Conservation (phyloP, 2,888 invertebrate species). For the Cordylochernes scorpioides region DNA sequence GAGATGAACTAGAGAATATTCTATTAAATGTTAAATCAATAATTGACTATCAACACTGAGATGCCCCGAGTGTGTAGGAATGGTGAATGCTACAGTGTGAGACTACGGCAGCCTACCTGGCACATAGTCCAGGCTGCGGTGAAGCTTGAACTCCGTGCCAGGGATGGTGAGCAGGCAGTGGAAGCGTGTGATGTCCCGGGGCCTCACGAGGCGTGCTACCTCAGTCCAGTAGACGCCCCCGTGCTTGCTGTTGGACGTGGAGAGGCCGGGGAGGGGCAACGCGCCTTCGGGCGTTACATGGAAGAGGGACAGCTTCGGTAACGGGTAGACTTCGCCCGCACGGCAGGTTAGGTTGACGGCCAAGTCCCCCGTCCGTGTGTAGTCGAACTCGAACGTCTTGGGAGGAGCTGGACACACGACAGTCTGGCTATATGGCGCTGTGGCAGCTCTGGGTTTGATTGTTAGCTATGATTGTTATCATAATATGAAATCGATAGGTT, state of each 20-base stretch:
- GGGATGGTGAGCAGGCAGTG: slow-evolving; percentile 13
- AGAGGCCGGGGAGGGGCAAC: neutral
- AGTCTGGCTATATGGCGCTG: no score
- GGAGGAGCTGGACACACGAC: slow-evolving; percentile 10
- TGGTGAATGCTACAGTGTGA: no score
- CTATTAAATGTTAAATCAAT: no score
- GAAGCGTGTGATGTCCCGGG: slow-evolving; percentile 7
- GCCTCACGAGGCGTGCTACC: slow-evolving; percentile 5
- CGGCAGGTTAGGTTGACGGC: slow-evolving; percentile 13
- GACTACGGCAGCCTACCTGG: no score
- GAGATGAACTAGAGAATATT: no score
- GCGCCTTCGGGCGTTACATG: slow-evolving; percentile 5
- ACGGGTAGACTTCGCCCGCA: slow-evolving; percentile 15
- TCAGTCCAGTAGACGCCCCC: slow-evolving; percentile 7
- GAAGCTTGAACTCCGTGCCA: slow-evolving; percentile 11
- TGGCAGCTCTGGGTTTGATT: no score
- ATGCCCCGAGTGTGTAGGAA: no score
- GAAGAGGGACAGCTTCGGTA: slow-evolving; percentile 15
- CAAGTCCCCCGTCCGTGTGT: no score
- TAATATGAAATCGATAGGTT: no score
- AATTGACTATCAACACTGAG: no score
- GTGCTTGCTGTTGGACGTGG: neutral
- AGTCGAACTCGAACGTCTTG: slow-evolving; percentile 10
- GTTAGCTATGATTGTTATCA: no score
- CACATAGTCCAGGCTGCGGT: slow-evolving; percentile 10